These are phyloP conservation scores for Melanotus villosus DNA, from an alignment of 2,888 invertebrate genomes.

Conservation along the genomic window DNA sequence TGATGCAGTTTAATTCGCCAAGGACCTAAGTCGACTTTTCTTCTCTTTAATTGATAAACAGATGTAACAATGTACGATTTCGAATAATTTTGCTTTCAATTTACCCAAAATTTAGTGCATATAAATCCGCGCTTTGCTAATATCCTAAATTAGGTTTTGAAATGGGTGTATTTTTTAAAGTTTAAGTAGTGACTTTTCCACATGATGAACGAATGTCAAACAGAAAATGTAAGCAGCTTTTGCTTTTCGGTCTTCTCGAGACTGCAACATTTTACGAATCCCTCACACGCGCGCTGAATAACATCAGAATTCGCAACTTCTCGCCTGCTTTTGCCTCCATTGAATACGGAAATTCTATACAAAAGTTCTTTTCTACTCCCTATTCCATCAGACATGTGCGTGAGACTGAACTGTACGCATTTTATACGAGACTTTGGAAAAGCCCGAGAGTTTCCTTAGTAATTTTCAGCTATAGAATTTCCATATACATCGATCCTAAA, in stretches of 20 bases:
- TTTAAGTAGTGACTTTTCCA: too few species aligned
- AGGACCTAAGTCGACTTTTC: too few species aligned
- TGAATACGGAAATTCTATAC: slow-evolving; percentile 59
- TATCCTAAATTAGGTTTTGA: too few species aligned
- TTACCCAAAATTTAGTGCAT: too few species aligned
- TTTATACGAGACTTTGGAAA: slow-evolving; percentile 32
- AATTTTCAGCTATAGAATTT: neutral
- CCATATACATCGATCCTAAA: neutral
- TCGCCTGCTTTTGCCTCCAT: slow-evolving; percentile 54
- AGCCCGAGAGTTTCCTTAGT: neutral
- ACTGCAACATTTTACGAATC: slow-evolving; percentile 52
- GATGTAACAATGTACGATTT: too few species aligned
- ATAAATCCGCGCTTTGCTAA: too few species aligned
- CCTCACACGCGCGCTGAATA: slow-evolving; percentile 56
- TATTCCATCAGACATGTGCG: slow-evolving; percentile 54
- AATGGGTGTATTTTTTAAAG: too few species aligned
- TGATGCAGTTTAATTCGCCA: neutral
- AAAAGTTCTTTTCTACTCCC: slow-evolving; percentile 54
- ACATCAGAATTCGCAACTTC: slow-evolving; percentile 56
- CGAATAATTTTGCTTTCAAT: too few species aligned
- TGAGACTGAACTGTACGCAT: slow-evolving; percentile 41
- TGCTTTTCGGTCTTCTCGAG: slow-evolving; percentile 41
- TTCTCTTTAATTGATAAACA: too few species aligned
- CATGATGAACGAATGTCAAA: slow-evolving; percentile 22
- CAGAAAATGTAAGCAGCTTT: slow-evolving; percentile 43